phyloP scores from a whole-genome alignment of 2,113 vertebrate genomes.

The Saguinus midas region DNA sequence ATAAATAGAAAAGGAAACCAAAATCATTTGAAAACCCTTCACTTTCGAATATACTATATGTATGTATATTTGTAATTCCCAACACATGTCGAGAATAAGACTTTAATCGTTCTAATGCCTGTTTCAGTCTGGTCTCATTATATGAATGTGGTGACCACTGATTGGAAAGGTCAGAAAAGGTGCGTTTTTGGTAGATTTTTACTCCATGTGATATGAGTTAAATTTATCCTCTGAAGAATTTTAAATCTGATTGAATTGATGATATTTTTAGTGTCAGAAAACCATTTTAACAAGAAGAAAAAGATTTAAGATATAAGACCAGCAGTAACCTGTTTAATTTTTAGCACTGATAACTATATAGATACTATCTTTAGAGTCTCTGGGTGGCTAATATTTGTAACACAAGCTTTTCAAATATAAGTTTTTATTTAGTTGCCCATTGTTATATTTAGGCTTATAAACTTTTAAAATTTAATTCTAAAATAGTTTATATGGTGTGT shows the following conservation, averaged over 20 bases:
- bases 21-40: not conserved
- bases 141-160: not conserved
- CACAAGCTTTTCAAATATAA: not conserved
- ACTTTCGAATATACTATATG: not conserved
- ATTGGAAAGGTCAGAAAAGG: constrained; percentile 45
- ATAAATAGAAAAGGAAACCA: not conserved
- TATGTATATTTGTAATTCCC: not conserved
- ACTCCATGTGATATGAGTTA: constrained; percentile 43
- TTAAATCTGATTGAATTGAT: constrained; percentile 41
- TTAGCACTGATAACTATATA: not conserved
- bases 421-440: not conserved
- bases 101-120: not conserved
- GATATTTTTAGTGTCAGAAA: constrained; percentile 47
- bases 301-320: not conserved
- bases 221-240: constrained; percentile 57
- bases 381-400: not conserved
- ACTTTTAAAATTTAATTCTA: not conserved
- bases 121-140: not conserved
- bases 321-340: not conserved
- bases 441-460: constrained; percentile 9
- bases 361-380: not conserved
- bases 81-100: not conserved
- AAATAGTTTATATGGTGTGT: not conserved
- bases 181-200: constrained; percentile 30
- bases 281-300: constrained; percentile 24